A percentile compares a stretch with the other conserved stretches of the same genome.
Conservation (phyloP, 2,113 vertebrate species). For the Pterocles orientalis region DNA sequence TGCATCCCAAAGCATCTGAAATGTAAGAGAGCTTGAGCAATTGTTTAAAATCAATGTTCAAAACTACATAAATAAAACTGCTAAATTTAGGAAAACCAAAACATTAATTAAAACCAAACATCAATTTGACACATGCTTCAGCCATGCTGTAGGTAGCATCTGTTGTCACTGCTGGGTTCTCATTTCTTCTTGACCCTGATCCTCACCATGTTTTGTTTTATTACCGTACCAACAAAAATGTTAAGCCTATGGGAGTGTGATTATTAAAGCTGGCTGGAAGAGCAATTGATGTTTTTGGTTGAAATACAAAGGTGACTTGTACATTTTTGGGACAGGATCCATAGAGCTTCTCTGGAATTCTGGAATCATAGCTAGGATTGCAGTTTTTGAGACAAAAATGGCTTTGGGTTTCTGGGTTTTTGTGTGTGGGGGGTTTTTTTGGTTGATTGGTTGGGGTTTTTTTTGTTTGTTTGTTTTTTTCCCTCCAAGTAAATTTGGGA, state of each 20-base stretch:
- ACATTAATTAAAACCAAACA: not conserved
- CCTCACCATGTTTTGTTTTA: not conserved
- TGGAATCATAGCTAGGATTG: not conserved
- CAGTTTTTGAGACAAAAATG: not conserved
- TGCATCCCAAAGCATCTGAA: not conserved
- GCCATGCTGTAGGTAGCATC: not conserved
- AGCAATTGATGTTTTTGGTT: not conserved
- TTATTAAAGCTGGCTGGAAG: not conserved
- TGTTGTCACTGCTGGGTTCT: not conserved
- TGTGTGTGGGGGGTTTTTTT: too few species aligned
- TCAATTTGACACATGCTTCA: not conserved
- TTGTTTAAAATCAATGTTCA: not conserved
- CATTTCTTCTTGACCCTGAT: not conserved
- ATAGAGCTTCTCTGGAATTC: not conserved
- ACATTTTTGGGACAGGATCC: not conserved
- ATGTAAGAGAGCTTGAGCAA: rapidly evolving
- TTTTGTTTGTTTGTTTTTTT: too few species aligned
- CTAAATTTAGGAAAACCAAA: not conserved
- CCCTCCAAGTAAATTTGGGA: not conserved
- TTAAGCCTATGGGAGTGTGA: not conserved
- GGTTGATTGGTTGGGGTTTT: too few species aligned
- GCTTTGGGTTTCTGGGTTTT: not conserved
- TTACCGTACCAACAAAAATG: not conserved
- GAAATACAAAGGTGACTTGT: not conserved
- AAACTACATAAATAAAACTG: not conserved